Evolutionary conservation across 2,797 vertebrate genomes (phyloP), one percentile per base, ranked within the genome.

Genomic region (Crypturellus tataupa): DNA sequence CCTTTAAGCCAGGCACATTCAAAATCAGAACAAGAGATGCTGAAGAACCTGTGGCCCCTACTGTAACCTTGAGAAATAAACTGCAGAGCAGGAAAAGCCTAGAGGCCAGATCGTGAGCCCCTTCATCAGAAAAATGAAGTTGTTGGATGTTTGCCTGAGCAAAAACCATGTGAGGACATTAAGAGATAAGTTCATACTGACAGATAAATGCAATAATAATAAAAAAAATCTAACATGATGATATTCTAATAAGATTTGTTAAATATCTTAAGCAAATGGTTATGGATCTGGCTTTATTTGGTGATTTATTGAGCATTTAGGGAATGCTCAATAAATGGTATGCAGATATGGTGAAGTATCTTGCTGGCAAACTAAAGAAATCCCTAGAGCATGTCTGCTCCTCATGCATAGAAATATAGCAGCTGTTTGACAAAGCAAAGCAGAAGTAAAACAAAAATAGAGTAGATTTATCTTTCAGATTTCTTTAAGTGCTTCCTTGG

Each of bases 401-500:
- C 93, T 94, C 73, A 11, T 67, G 86, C 89, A 78, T 62, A 81
- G 80, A 80, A 85, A 79, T 89, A 39, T 67, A 96, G 56, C 88
- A 95, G 76, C 81, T 97, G 75, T 64, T 65, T 94, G 84, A 67
- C 84, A 83, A 95, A 91, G 67, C 13, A 49, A 49, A 94, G 95
- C 93, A 95, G 79, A 63, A 95, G 55, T 93, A 89, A 77, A 90
- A 25, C 76, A 93, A 92, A 95, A 96, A 94, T 94, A 95, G 59
- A 91, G 39, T 90, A 87, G 67, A 83, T 68, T 90, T 85, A 89
- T 85, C 85, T 91, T 93, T 93, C 77, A 89, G 68, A 91, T 96
- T 72, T 63, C 49, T 93, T 81, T 76, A 86, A 86, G 73, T 87
- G 63, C n/a, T 94, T 73, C 68, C 72, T 80, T 81, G 88, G 82